A percentile compares a stretch with the other conserved stretches of the same genome.
Evolutionary conservation across 2,888 invertebrate genomes (phyloP).

Genomic region (Acheta domesticus): DNA sequence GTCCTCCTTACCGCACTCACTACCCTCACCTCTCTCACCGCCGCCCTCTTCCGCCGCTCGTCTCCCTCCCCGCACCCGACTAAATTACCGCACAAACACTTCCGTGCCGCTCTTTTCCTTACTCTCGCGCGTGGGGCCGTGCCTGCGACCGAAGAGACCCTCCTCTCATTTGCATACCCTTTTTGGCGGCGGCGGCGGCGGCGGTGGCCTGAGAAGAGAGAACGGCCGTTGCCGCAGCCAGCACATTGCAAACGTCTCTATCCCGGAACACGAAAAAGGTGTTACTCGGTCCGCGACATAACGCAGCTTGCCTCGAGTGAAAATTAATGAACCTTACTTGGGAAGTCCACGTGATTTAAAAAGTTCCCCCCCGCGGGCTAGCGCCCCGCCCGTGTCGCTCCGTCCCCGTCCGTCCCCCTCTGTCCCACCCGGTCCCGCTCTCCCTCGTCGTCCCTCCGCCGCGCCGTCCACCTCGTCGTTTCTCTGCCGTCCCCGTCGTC

Average conservation of each 20-base stretch:
- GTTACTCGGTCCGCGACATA: slow-evolving; percentile 7
- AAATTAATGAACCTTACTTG: slow-evolving; percentile 18
- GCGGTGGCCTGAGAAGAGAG: background rate
- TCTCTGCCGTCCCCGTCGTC: background rate
- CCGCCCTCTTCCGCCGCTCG: background rate
- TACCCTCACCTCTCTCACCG: background rate
- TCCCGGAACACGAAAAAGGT: slow-evolving; percentile 10
- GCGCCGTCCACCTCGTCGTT: background rate
- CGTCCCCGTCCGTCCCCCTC: background rate
- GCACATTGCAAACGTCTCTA: slow-evolving; percentile 18
- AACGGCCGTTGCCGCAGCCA: slow-evolving; percentile 10
- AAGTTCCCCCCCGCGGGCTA: background rate
- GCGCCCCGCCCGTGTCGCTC: background rate
- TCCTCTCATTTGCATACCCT: slow-evolving; percentile 18
- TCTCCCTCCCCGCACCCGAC: background rate
- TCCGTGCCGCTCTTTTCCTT: slow-evolving; percentile 10
- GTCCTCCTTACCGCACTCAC: background rate
- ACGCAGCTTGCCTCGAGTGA: slow-evolving; percentile 18
- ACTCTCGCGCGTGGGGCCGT: background rate
- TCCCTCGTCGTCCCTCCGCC: background rate
- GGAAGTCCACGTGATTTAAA: slow-evolving; percentile 18
- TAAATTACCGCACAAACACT: slow-evolving; percentile 10
- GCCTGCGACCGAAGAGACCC: background rate
- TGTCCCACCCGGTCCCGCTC: background rate
- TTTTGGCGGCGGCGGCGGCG: background rate